phyloP scores from a whole-genome alignment of 2,888 invertebrate genomes.

The Dastarcus helophoroides region DNA sequence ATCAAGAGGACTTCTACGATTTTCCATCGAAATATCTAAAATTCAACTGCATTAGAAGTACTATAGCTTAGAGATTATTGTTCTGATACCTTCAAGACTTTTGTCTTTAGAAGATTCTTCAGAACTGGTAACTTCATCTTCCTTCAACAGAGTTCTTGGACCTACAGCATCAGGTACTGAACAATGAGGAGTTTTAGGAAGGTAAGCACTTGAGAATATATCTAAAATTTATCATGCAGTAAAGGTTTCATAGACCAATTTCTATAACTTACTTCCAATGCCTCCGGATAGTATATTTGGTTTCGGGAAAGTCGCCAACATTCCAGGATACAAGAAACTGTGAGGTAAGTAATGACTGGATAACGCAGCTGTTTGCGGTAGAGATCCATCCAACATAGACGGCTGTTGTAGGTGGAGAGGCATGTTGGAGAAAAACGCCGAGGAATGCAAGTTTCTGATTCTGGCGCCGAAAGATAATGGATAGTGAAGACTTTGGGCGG shows the following conservation, averaged over 20 bases:
- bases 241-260: neutral
- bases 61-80: neutral
- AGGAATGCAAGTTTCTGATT: slow-evolving; percentile 25
- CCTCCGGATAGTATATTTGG: slow-evolving; percentile 17
- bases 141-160: slow-evolving; percentile 37
- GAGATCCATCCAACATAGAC: slow-evolving; percentile 18
- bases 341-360: slow-evolving; percentile 27
- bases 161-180: too few species aligned
- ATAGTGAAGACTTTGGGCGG: slow-evolving; percentile 33
- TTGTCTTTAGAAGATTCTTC: slow-evolving; percentile 46
- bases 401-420: slow-evolving; percentile 29
- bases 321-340: slow-evolving; percentile 32
- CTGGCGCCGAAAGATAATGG: slow-evolving; percentile 26
- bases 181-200: too few species aligned
- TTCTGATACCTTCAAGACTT: slow-evolving; percentile 10
- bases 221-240: neutral
- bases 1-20: slow-evolving; percentile 21
- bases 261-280: too few species aligned
- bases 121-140: slow-evolving; percentile 67
- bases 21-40: slow-evolving; percentile 12
- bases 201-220: slow-evolving; percentile 1
- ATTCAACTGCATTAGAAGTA: neutral
- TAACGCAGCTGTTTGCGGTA: slow-evolving; percentile 15
- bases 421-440: slow-evolving; percentile 26
- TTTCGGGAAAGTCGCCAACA: slow-evolving; percentile 35